Percentiles rank a stretch among this genome's conserved stretches.
phyloP scores from a whole-genome alignment of 2,797 vertebrate species.

The Typhlichthys subterraneus region DNA sequence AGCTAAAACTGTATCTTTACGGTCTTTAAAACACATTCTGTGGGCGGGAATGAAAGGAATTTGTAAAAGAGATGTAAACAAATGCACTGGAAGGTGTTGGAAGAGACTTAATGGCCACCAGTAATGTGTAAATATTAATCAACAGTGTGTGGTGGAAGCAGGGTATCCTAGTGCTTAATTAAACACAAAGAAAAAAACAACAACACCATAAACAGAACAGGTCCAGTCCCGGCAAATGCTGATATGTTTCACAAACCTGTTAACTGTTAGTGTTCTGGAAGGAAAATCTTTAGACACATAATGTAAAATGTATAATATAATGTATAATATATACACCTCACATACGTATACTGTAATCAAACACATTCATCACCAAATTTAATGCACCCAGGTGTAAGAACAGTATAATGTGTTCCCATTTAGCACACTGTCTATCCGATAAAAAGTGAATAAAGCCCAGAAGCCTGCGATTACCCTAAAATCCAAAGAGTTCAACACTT shows the following conservation, averaged over 20 bases:
- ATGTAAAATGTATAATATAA: too few relatives aligned
- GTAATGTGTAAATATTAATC: too few relatives aligned
- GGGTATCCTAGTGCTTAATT: too few relatives aligned
- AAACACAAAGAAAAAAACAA: too few relatives aligned
- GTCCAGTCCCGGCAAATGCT: not conserved
- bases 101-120: too few relatives aligned
- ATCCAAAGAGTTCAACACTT: slow-evolving; percentile 69
- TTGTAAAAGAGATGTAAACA: too few relatives aligned
- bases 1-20: too few relatives aligned
- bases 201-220: not conserved
- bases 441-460: slow-evolving; percentile 53
- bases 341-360: not conserved
- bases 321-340: too few relatives aligned
- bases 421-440: slow-evolving; percentile 50
- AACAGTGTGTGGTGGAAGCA: too few relatives aligned
- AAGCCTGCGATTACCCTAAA: slow-evolving; percentile 67
- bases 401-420: slow-evolving; percentile 26
- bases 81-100: too few relatives aligned
- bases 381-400: slow-evolving; percentile 30
- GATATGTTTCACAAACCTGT: not conserved
- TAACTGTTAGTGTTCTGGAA: not conserved
- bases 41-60: too few relatives aligned
- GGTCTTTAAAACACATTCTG: too few relatives aligned
- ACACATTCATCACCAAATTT: not conserved
- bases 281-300: not conserved